Base-by-base conservation (phyloP, 1,140 invertebrate species). In the Hyles vespertilio region DNA sequence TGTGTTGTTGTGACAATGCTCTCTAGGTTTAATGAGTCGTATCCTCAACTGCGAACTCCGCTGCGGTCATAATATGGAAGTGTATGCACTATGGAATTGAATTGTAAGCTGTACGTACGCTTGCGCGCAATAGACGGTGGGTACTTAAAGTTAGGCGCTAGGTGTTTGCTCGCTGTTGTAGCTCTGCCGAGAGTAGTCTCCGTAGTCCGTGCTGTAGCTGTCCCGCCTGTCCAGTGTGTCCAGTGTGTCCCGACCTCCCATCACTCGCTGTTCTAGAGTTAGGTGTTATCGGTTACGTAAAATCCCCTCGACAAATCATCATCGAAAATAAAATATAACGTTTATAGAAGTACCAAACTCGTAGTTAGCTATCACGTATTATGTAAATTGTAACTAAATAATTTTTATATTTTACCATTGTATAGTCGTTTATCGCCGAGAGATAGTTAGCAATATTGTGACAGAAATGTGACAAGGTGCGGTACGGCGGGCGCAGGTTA, bases 381-480 rank as follows among this genome's bases (percentile, higher is more conserved):
- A 85, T 88, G 84, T 87, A 87, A 70, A 87, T 89, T 89, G 81
- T 84, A 87, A 84, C 77, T 74, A 83, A 79, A 80, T 77, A 68
- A 71, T 81, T 83, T 83, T 84, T 79, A 82, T 83, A 84, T 87
- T 87, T 87, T 87, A 88, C 81, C 84, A 87, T 88, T 88, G 84
- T 88, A 88, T 88, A 87, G 85, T 74, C 70, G 66, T 81, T 75
- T 77, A 74, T 75, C 77, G 72, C 69, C 65, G 74, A 78, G 76
- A 77, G 76, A 68, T 81, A 81, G 77, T 75, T 82, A 79, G 79
- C 72, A 80, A 79, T 80, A 77, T 79, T 73, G 67, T 74, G 75
- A 74, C 73, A 67, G 78, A 76, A 70, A 72, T 74, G 70, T 75
- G 76, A 83, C 76, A 74, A 74, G 71, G 77, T 74, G 73, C 70